phyloP scores from a whole-genome alignment of 2,797 vertebrate genomes.

The Danio albolineatus region DNA sequence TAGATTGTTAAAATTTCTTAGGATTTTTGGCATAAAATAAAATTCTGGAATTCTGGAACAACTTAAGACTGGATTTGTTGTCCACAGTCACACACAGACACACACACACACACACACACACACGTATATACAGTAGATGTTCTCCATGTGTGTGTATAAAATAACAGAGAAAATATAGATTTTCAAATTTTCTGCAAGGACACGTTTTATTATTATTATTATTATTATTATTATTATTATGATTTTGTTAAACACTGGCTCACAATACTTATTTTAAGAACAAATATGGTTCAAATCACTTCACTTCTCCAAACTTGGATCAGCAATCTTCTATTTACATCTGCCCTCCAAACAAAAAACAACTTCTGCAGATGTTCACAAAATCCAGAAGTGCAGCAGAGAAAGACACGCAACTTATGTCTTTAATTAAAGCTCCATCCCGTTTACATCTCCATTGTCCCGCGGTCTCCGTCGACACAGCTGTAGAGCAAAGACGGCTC shows the following conservation, averaged over 20 bases:
- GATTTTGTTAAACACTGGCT: neutral
- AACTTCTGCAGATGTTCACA: constrained; percentile 11
- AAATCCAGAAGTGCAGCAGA: constrained; percentile 27
- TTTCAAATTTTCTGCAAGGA: too few species aligned
- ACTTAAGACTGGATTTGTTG: too few species aligned
- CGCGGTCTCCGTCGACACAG: neutral
- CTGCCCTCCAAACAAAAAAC: constrained; percentile 10
- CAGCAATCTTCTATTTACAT: neutral
- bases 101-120: too few species aligned
- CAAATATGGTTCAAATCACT: neutral
- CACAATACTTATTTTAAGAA: neutral
- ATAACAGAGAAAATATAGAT: too few species aligned
- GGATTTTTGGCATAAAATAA: too few species aligned
- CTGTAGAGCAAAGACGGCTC: neutral
- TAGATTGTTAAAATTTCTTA: too few species aligned
- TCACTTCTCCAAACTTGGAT: neutral
- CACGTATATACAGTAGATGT: too few species aligned
- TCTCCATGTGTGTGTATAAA: too few species aligned
- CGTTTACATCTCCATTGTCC: constrained; percentile 38
- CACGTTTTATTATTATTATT: too few species aligned
- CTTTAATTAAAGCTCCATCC: constrained; percentile 39
- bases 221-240: too few species aligned
- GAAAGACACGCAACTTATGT: constrained; percentile 1
- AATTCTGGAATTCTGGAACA: too few species aligned
- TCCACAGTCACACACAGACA: too few species aligned